Conservation (phyloP, 2,888 invertebrate species). For the Monoplex corrugatus region DNA sequence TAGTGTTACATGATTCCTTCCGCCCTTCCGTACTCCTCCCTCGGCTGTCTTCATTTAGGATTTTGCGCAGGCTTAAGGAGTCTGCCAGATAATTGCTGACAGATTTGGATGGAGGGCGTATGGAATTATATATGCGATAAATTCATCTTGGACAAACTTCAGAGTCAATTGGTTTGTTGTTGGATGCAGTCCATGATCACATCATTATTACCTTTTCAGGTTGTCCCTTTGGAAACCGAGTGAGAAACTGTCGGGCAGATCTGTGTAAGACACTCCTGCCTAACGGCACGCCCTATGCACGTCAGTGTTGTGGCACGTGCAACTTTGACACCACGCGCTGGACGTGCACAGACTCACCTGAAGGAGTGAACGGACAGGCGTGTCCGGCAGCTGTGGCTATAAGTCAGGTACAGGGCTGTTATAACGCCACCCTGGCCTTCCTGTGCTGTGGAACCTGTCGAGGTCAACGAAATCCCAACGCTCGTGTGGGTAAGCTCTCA, state of each 20-base stretch:
- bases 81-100: no score
- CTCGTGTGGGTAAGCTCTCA: background rate
- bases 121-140: no score
- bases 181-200: no score
- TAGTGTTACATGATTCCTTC: no score
- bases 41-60: no score
- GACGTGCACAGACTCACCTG: constrained; percentile 35
- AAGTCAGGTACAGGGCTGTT: constrained; percentile 42
- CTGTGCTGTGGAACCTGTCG: constrained; percentile 29
- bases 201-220: no score
- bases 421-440: constrained; percentile 47
- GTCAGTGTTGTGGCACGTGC: constrained; percentile 44
- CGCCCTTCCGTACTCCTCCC: no score
- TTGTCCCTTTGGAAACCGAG: constrained; percentile 40
- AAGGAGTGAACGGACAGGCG: constrained; percentile 24
- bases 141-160: no score
- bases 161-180: no score
- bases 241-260: background rate
- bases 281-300: constrained; percentile 35
- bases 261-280: background rate
- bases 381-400: background rate
- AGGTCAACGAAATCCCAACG: constrained; percentile 8
- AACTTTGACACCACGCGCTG: constrained; percentile 6
- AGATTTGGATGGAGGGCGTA: no score
- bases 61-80: no score